Percentiles rank a stretch among this genome's conserved stretches.
These are phyloP conservation scores for Hymenochirus boettgeri DNA, from an alignment of 2,113 vertebrate species.

Conservation along the genomic window DNA sequence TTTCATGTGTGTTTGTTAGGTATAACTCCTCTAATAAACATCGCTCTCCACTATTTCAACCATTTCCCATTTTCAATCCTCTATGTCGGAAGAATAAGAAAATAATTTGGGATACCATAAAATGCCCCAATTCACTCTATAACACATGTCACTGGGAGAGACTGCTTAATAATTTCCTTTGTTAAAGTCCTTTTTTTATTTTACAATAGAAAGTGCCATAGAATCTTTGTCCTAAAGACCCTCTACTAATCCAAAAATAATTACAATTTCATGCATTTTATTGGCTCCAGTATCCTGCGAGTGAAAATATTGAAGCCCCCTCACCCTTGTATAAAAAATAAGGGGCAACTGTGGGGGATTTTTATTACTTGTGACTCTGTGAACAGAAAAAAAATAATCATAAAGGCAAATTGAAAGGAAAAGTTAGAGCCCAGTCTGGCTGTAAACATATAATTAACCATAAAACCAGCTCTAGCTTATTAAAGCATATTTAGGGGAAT, in stretches of 20 bases:
- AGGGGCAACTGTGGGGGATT: slow-evolving; percentile 74
- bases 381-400: slow-evolving; percentile 65
- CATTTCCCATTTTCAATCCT: slow-evolving; percentile 34
- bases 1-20: slow-evolving; percentile 32
- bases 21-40: slow-evolving; percentile 34
- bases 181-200: slow-evolving; percentile 39
- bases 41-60: slow-evolving; percentile 36
- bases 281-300: slow-evolving; percentile 79
- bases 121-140: slow-evolving; percentile 40
- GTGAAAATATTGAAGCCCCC: slow-evolving; percentile 78
- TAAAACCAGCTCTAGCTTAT: slow-evolving; percentile 74
- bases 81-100: slow-evolving; percentile 38
- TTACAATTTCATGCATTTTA: slow-evolving; percentile 81
- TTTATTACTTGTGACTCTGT: slow-evolving; percentile 78
- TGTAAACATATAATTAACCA: slow-evolving; percentile 75
- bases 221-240: slow-evolving; percentile 45
- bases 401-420: slow-evolving; percentile 65
- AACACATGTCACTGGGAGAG: slow-evolving; percentile 35
- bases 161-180: slow-evolving; percentile 37
- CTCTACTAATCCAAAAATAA: slow-evolving; percentile 75
- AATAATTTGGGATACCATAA: slow-evolving; percentile 41
- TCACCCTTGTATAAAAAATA: slow-evolving; percentile 73
- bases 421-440: slow-evolving; percentile 64
- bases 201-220: slow-evolving; percentile 41
- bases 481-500: slow-evolving; percentile 75